Percentiles rank a stretch among this genome's conserved stretches.
phyloP scores from a whole-genome alignment of 2,797 vertebrate genomes.

The Rhinella marina region DNA sequence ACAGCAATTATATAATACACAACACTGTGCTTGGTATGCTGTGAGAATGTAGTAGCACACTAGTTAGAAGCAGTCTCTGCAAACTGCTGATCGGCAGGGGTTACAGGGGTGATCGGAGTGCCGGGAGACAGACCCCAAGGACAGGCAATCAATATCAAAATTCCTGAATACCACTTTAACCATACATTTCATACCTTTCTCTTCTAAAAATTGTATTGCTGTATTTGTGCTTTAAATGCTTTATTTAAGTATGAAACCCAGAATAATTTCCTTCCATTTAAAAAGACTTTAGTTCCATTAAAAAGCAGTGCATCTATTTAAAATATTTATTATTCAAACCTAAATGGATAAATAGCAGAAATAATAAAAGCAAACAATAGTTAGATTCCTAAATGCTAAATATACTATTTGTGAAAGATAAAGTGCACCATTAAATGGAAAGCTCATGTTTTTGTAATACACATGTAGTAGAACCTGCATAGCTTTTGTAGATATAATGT shows the following conservation, averaged over 20 bases:
- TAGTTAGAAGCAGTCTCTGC: no score
- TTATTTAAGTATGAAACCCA: neutral
- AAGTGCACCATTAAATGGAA: slow-evolving; percentile 32
- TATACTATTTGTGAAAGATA: slow-evolving; percentile 42
- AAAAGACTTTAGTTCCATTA: slow-evolving; percentile 18
- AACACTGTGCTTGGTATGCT: no score
- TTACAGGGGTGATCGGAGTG: no score
- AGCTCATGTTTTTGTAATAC: slow-evolving; percentile 43
- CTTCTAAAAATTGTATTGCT: neutral
- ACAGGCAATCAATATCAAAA: no score
- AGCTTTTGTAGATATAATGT: slow-evolving; percentile 37
- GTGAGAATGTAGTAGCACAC: no score
- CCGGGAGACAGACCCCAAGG: no score
- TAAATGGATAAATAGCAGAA: neutral
- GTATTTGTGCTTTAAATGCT: neutral
- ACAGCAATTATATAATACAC: no score
- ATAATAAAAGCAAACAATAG: slow-evolving; percentile 13
- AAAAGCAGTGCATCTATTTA: slow-evolving; percentile 4
- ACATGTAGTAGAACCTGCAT: slow-evolving; percentile 16
- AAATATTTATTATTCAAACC: neutral
- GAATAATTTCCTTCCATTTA: slow-evolving; percentile 5
- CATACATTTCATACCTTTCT: neutral
- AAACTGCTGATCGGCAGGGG: no score
- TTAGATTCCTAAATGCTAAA: slow-evolving; percentile 41
- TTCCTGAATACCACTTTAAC: no score